Percentiles rank a stretch among this genome's conserved stretches.
Evolutionary conservation across 2,888 invertebrate species (phyloP).

Genomic region (Aradus depressus): DNA sequence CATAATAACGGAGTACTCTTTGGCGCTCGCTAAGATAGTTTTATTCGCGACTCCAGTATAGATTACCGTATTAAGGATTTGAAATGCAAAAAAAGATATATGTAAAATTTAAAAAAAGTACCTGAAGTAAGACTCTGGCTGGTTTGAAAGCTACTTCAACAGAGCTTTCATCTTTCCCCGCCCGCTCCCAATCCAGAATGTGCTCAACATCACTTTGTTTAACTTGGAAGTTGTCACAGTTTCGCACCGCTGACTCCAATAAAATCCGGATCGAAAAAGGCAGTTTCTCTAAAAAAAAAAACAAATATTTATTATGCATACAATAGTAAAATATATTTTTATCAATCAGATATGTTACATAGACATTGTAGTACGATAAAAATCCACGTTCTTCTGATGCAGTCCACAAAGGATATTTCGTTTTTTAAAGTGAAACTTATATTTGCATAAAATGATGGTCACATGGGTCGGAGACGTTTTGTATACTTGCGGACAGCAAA

Average conservation of each 20-base stretch:
- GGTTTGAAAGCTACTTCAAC: constrained; percentile 95
- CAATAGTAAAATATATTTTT: neutral
- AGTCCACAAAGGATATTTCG: too few species aligned
- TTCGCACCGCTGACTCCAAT: constrained; percentile 88
- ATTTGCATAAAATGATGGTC: too few species aligned
- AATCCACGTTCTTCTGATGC: too few species aligned
- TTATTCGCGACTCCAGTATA: too few species aligned
- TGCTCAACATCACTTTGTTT: constrained; percentile 69
- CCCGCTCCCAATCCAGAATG: constrained; percentile 77
- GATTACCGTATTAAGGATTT: too few species aligned
- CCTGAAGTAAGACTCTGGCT: constrained; percentile 89
- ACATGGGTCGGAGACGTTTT: too few species aligned
- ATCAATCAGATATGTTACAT: too few species aligned
- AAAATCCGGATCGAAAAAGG: constrained; percentile 88
- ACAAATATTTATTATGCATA: neutral
- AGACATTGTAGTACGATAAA: too few species aligned
- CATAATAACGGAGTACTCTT: too few species aligned
- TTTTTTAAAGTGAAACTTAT: too few species aligned
- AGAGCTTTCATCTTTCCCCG: constrained; percentile 53
- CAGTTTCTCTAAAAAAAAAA: constrained; percentile 50
- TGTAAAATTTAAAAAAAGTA: constrained; percentile 36
- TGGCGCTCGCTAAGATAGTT: too few species aligned
- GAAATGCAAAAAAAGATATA: constrained; percentile 5
- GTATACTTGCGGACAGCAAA: too few species aligned
- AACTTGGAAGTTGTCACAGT: constrained; percentile 86